Percentiles rank a stretch among this genome's conserved stretches.
These are phyloP conservation scores for Drosophila emarginata DNA, from an alignment of 2,888 invertebrate genomes.

Conservation along the genomic window DNA sequence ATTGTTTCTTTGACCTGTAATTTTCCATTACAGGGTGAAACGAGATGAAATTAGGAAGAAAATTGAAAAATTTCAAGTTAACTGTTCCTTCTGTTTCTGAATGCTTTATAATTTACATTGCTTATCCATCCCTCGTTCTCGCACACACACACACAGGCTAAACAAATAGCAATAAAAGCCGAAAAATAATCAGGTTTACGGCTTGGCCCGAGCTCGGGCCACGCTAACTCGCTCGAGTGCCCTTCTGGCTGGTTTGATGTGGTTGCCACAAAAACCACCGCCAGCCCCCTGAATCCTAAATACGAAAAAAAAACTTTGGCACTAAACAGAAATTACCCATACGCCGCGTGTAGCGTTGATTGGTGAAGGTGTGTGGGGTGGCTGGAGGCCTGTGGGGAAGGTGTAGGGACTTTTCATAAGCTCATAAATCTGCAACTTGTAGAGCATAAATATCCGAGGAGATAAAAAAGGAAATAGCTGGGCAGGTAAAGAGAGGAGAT, in stretches of 20 bases:
- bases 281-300: neutral
- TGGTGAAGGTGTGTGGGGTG: conserved; percentile 38
- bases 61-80: neutral
- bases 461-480: conserved; percentile 4
- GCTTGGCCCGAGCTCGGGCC: conserved; percentile 23
- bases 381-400: neutral
- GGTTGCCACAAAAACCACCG: conserved; percentile 42
- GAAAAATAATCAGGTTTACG: conserved; percentile 70
- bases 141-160: conserved; percentile 38
- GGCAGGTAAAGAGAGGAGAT: neutral
- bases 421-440: conserved; percentile 39
- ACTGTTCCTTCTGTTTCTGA: conserved; percentile 13
- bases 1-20: too few relatives aligned
- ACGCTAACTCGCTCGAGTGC: conserved; percentile 59
- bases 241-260: conserved; percentile 69
- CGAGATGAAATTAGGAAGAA: neutral
- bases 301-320: conserved; percentile 50
- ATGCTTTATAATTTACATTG: conserved; percentile 22
- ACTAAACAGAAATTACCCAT: conserved; percentile 73
- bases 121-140: neutral
- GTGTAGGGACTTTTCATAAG: conserved; percentile 8
- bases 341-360: conserved; percentile 68
- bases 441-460: conserved; percentile 60
- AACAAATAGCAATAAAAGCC: conserved; percentile 71
- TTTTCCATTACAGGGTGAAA: neutral